These are phyloP conservation scores for Ophioninae sp. DNA, from an alignment of 2,888 invertebrate genomes.

Conservation along the genomic window DNA sequence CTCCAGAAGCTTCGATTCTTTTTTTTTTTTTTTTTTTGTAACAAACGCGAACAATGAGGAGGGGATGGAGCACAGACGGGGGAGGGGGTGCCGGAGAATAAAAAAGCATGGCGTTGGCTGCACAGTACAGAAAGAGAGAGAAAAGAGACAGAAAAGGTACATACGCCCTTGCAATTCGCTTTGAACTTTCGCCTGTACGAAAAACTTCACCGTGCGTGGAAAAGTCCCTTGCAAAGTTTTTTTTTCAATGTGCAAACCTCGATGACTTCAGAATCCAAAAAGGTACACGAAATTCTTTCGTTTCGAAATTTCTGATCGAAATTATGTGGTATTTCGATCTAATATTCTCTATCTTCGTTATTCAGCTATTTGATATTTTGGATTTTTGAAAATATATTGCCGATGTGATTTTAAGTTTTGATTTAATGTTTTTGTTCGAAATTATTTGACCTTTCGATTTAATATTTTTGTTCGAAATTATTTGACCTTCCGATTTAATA, in stretches of 20 bases:
- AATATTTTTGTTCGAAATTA: not conserved
- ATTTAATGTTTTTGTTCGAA: too few species aligned
- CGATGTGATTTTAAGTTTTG: too few species aligned
- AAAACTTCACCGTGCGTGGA: not conserved
- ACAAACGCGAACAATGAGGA: constrained; percentile 43
- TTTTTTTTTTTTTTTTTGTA: constrained; percentile 18
- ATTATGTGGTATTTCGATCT: too few species aligned
- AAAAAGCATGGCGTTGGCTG: not conserved
- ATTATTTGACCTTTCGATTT: not conserved
- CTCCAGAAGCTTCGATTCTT: constrained; percentile 26
- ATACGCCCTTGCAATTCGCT: constrained; percentile 3
- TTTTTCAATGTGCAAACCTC: not conserved
- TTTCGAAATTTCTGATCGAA: too few species aligned
- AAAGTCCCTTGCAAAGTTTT: not conserved
- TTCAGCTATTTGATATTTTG: not conserved
- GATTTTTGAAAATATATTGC: too few species aligned
- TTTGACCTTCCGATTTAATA: not conserved
- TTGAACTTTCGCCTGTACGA: constrained; percentile 30
- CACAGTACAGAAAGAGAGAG: not conserved
- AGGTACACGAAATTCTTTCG: not conserved
- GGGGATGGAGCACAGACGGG: constrained; percentile 33
- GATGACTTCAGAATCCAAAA: not conserved
- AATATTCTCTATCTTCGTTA: not conserved
- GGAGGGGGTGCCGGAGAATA: constrained; percentile 25
- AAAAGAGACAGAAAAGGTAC: not conserved